Evolutionary conservation across 2,888 invertebrate genomes (phyloP).

Genomic region (Sylvicola fuscatus): DNA sequence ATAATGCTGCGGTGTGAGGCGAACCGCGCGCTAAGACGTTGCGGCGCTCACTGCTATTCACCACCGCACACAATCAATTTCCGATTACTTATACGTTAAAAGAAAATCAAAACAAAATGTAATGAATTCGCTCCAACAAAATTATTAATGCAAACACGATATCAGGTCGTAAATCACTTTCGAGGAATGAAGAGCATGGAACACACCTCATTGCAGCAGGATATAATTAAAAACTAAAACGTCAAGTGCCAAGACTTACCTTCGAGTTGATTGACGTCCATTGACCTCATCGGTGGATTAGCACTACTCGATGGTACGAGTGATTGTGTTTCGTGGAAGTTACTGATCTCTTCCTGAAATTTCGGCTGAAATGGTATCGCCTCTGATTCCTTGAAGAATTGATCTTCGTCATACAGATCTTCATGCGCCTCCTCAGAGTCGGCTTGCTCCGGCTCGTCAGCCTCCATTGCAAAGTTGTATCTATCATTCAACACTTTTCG

Average conservation of each 20-base stretch:
- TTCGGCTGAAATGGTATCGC: slow-evolving; percentile 33
- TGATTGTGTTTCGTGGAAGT: slow-evolving; percentile 10
- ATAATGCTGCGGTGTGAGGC: too few relatives aligned
- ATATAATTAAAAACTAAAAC: too few relatives aligned
- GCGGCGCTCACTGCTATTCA: too few relatives aligned
- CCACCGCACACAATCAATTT: too few relatives aligned
- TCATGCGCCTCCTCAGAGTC: slow-evolving; percentile 30
- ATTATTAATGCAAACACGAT: too few relatives aligned
- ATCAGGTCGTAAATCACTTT: too few relatives aligned
- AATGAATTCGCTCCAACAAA: too few relatives aligned
- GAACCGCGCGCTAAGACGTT: too few relatives aligned
- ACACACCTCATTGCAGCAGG: too few relatives aligned
- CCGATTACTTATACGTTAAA: too few relatives aligned
- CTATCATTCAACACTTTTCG: slow-evolving; percentile 64
- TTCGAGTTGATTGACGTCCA: slow-evolving; percentile 19
- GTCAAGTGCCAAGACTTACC: slow-evolving; percentile 16
- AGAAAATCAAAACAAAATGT: too few relatives aligned
- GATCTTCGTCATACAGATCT: slow-evolving; percentile 31
- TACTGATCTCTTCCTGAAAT: slow-evolving; percentile 6
- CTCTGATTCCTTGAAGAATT: slow-evolving; percentile 32
- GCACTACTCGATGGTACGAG: slow-evolving; percentile 16
- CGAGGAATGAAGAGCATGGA: too few relatives aligned
- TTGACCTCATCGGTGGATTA: slow-evolving; percentile 18
- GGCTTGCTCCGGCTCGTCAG: slow-evolving; percentile 45
- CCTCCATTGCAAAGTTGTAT: slow-evolving; percentile 57